phyloP scores from a whole-genome alignment of 1,140 invertebrate species.

The Temnothorax curvispinosus region DNA sequence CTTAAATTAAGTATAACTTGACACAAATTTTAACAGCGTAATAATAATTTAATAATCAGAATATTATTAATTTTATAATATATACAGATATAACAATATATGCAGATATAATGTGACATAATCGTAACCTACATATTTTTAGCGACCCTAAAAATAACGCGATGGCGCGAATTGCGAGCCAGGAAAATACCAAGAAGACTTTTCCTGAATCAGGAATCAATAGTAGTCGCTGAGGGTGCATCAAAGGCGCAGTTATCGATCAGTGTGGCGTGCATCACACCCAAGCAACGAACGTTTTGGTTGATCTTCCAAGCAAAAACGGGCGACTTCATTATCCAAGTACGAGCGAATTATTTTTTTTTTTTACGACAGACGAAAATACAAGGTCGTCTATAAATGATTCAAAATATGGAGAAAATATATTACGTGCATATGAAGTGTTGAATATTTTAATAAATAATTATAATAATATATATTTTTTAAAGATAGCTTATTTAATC shows the following conservation, averaged over 20 bases:
- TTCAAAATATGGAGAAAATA: neutral
- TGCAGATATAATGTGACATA: neutral
- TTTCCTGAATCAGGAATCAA: conserved; percentile 67
- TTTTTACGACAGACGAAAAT: neutral
- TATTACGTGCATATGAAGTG: too few relatives aligned
- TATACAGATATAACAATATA: neutral
- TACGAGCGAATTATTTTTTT: neutral
- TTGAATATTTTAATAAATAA: too few relatives aligned
- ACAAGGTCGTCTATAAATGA: neutral
- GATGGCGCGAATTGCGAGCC: conserved; percentile 64
- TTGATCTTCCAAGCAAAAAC: conserved; percentile 69
- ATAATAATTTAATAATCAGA: too few relatives aligned
- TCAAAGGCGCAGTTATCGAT: conserved; percentile 52
- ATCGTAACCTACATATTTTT: neutral
- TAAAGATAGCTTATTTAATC: too few relatives aligned
- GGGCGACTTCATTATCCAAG: conserved; percentile 74
- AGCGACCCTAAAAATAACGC: conserved; percentile 61
- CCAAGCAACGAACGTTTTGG: conserved; percentile 62
- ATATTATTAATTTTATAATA: neutral
- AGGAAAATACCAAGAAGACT: conserved; percentile 71
- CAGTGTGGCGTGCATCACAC: conserved; percentile 66
- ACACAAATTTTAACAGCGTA: too few relatives aligned
- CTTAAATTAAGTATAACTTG: too few relatives aligned
- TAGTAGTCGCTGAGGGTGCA: conserved; percentile 39
- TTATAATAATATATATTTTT: too few relatives aligned